These are phyloP conservation scores for Muricea muricata DNA, from an alignment of 92 coral and sea anemone genomes.

Conservation along the genomic window DNA sequence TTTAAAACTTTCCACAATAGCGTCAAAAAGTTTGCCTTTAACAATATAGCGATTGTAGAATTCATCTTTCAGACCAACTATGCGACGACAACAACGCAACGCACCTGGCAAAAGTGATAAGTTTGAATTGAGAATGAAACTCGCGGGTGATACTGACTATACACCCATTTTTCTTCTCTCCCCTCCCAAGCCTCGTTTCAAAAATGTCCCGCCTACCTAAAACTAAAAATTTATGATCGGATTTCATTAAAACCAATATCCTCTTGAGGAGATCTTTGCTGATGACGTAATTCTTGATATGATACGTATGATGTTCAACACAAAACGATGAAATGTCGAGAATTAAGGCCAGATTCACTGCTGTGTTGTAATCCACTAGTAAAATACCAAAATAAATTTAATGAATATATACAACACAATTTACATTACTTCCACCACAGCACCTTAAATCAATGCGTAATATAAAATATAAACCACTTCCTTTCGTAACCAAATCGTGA, in stretches of 20 bases:
- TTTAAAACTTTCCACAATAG: conserved; percentile 83
- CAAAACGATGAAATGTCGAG: conserved; percentile 91
- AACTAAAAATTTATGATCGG: conserved; percentile 94
- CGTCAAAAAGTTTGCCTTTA: conserved; percentile 93
- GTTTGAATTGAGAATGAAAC: neutral
- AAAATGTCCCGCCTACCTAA: conserved; percentile 72
- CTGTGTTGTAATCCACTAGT: conserved; percentile 83
- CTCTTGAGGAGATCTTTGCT: conserved; percentile 94
- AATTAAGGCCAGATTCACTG: conserved; percentile 88
- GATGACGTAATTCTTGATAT: conserved; percentile 95
- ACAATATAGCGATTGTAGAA: conserved; percentile 97
- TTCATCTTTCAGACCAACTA: conserved; percentile 96
- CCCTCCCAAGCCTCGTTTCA: no score
- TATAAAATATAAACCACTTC: no score
- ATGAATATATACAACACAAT: no score
- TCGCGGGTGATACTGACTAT: no score
- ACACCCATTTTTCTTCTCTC: no score
- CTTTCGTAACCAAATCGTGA: no score
- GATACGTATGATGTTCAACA: conserved; percentile 97
- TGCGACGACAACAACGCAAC: conserved; percentile 90
- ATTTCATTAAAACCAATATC: conserved; percentile 86
- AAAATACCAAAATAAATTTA: conserved; percentile 17
- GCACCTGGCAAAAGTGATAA: conserved; percentile 69
- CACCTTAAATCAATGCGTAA: no score
- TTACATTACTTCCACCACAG: no score